These are phyloP conservation scores for Falcunculus frontatus DNA, from an alignment of 2,113 vertebrate genomes.

Conservation along the genomic window DNA sequence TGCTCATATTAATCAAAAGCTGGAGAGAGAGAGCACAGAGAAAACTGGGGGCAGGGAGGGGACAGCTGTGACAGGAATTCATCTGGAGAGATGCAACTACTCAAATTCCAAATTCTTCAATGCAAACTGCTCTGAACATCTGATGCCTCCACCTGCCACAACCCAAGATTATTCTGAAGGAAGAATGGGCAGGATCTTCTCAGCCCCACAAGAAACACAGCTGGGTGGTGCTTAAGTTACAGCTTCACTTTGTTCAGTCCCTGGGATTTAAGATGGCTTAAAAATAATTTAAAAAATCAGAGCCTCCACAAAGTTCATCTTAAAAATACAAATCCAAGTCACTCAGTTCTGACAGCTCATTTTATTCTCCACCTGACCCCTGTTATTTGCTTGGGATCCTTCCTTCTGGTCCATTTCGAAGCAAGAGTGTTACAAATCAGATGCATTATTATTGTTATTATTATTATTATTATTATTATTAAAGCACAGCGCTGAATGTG, in stretches of 20 bases:
- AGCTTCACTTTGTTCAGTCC: background rate
- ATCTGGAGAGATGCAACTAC: background rate
- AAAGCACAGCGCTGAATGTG: background rate
- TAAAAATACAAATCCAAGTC: background rate
- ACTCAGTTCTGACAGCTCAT: background rate
- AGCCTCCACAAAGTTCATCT: background rate
- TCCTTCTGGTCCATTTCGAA: background rate
- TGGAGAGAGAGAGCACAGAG: background rate
- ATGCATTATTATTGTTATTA: background rate
- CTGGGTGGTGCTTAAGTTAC: background rate
- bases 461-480: background rate
- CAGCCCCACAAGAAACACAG: background rate
- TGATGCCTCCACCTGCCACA: background rate
- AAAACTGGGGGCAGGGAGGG: background rate
- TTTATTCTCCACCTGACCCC: background rate
- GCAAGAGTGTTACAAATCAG: background rate
- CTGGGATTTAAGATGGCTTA: background rate
- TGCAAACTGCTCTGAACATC: background rate
- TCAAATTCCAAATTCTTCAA: slow-evolving; percentile 26
- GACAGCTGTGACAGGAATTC: background rate
- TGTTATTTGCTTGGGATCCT: background rate
- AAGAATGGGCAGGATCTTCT: background rate
- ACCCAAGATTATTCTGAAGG: background rate
- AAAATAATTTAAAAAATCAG: background rate
- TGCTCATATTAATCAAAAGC: background rate